Percentiles rank a stretch among this genome's conserved stretches.
Conservation (phyloP, 2,113 vertebrate species). For the Bettongia penicillata region DNA sequence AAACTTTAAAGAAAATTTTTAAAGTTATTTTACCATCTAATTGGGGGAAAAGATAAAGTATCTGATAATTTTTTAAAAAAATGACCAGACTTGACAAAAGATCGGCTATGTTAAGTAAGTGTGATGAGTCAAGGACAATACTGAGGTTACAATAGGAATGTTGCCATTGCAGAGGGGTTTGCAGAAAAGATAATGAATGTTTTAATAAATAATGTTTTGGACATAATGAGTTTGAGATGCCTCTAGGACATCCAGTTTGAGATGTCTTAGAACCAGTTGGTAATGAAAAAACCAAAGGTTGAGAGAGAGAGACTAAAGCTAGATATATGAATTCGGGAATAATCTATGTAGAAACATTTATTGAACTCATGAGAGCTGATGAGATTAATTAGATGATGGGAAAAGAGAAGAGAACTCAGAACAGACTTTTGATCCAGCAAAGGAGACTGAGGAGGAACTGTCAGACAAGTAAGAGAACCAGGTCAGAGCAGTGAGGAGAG, state of each 20-base stretch:
- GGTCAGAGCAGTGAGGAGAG: neutral
- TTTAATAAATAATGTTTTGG: neutral
- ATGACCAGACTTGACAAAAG: neutral
- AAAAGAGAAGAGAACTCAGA: neutral
- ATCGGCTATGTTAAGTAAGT: neutral
- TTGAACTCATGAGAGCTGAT: neutral
- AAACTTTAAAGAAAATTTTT: neutral
- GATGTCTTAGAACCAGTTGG: neutral
- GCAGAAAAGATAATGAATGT: neutral
- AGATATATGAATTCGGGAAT: neutral
- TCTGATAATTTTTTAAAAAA: neutral
- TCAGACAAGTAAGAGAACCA: neutral
- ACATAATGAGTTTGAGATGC: neutral
- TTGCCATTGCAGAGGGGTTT: neutral
- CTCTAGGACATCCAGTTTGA: neutral
- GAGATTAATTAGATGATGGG: neutral
- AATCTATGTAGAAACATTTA: neutral
- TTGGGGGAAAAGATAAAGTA: neutral
- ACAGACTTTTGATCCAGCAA: neutral
- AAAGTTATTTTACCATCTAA: neutral
- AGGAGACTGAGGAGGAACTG: neutral
- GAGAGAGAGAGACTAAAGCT: neutral
- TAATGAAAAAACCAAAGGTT: neutral
- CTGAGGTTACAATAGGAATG: neutral
- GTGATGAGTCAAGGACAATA: neutral